Evolutionary conservation across 1,140 invertebrate species (phyloP).

Genomic region (Drosophila malerkotliana): DNA sequence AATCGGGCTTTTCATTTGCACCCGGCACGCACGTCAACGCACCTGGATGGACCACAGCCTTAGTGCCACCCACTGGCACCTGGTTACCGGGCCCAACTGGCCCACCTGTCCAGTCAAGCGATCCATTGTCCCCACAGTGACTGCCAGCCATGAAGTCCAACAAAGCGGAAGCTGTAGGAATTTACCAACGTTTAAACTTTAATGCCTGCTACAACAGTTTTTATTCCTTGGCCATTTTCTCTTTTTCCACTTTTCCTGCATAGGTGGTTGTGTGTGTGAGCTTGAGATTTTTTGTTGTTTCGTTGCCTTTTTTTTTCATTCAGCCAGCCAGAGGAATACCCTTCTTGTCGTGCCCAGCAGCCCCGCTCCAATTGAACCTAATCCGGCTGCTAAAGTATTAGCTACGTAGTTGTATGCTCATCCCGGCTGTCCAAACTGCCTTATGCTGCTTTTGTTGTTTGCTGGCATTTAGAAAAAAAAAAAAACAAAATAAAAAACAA

Average conservation of each 20-base stretch:
- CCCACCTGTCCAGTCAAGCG: slow-evolving; percentile 40
- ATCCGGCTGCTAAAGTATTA: slow-evolving; percentile 82
- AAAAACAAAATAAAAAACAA: slow-evolving; percentile 23
- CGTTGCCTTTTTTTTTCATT: not conserved
- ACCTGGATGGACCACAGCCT: slow-evolving; percentile 34
- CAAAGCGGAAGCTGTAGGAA: slow-evolving; percentile 80
- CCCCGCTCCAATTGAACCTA: slow-evolving; percentile 76
- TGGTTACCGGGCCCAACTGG: slow-evolving; percentile 16
- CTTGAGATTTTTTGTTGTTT: slow-evolving; percentile 51
- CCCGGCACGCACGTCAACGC: slow-evolving; percentile 46
- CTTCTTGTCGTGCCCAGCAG: slow-evolving; percentile 10
- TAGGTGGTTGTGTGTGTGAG: slow-evolving; percentile 32
- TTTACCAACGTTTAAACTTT: slow-evolving; percentile 81
- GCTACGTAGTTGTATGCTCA: slow-evolving; percentile 80
- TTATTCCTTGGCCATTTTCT: slow-evolving; percentile 36
- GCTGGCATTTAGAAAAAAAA: slow-evolving; percentile 73
- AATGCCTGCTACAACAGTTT: slow-evolving; percentile 76
- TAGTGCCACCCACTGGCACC: not conserved
- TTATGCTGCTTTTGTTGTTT: slow-evolving; percentile 82
- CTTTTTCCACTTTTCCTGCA: slow-evolving; percentile 14
- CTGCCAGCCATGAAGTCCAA: slow-evolving; percentile 60
- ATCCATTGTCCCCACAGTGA: slow-evolving; percentile 54
- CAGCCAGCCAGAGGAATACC: slow-evolving; percentile 10
- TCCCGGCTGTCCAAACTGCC: slow-evolving; percentile 78
- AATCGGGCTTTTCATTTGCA: slow-evolving; percentile 53